Base-by-base conservation (phyloP, 2,888 invertebrate species). In the Panzeria rudis region DNA sequence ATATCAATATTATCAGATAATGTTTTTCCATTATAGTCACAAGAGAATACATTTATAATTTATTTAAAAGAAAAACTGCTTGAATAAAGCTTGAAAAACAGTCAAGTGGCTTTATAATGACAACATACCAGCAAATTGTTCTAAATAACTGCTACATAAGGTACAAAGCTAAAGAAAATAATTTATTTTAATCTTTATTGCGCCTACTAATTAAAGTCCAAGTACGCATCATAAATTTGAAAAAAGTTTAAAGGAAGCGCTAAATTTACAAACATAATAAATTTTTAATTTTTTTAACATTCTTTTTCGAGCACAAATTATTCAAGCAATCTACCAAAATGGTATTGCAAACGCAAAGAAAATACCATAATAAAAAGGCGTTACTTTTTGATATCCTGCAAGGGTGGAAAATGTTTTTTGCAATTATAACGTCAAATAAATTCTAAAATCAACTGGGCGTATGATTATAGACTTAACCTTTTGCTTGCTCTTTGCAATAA, bases 401-500 rank as follows among this genome's bases (percentile, higher is more conserved):
- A 15, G 56, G 59, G 23, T n/a, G 32, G 23, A 59, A 75, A 75
- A 66, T 73, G 38, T 41, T 23, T 68, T 64, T 64, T 66, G 59
- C 64, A 80, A 80, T 73, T 73, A 73, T 66, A 66, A 72, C 66
- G 56, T 68, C 32, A 75, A 68, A 75, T 81, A 81, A 75, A 81
- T 81, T 75, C 17, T 68, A 6, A 81, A 81, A 69, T 75, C 81
- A 81, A 81, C 73, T 81, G 81, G 81, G 81, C 81, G 75, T 81
- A 61, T 68, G 68, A 75, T 81, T 81, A 75, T 52, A 75, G 75
- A 44, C 61, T 68, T 29, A 68, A 68, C 35, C 47, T 61, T 66
- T 68, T n/a, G n/a, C n/a, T 29, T 61, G 35, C 41, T 20, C 25
- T 68, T 23, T 66, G 41, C 23, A 32, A n/a, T 41, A 25, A 20